Evolutionary conservation across 1,140 invertebrate genomes (phyloP).

Genomic region (Himalopsyche phryganea): DNA sequence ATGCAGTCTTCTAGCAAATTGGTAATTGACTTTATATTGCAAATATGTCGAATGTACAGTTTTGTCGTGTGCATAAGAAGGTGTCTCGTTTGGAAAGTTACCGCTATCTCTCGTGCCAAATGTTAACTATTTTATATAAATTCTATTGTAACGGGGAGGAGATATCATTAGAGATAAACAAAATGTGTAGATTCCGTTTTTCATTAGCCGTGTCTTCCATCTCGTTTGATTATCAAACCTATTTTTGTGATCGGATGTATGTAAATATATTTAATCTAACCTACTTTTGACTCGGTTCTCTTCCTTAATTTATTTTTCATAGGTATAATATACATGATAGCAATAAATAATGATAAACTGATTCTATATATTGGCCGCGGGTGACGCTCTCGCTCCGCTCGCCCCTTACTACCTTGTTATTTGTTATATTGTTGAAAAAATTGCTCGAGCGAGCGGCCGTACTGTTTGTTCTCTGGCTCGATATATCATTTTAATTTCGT

Average conservation of each 20-base stretch:
- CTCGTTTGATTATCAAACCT: conserved; percentile 16
- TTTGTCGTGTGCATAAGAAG: too few relatives aligned
- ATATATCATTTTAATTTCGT: conserved; percentile 33
- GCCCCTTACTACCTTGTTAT: conserved; percentile 21
- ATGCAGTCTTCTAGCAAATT: too few relatives aligned
- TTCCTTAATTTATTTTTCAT: conserved; percentile 16
- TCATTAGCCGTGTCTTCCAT: conserved; percentile 30
- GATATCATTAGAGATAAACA: conserved; percentile 32
- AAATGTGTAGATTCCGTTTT: conserved; percentile 18
- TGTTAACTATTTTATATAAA: conserved; percentile 36
- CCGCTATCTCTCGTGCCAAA: conserved; percentile 28
- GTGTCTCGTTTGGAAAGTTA: not conserved
- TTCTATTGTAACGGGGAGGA: conserved; percentile 30
- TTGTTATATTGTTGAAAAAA: conserved; percentile 33
- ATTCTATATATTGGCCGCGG: conserved; percentile 5
- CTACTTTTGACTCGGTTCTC: conserved; percentile 2
- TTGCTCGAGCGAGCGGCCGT: conserved; percentile 18
- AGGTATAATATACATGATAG: conserved; percentile 31
- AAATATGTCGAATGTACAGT: too few relatives aligned
- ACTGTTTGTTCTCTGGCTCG: conserved; percentile 13
- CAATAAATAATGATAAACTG: conserved; percentile 30
- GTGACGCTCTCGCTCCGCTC: not conserved
- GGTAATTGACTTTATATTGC: too few relatives aligned
- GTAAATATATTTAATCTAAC: not conserved
- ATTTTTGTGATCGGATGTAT: conserved; percentile 16